These are phyloP conservation scores for Mormyrus lacerda DNA, from an alignment of 2,113 vertebrate genomes.

Conservation along the genomic window DNA sequence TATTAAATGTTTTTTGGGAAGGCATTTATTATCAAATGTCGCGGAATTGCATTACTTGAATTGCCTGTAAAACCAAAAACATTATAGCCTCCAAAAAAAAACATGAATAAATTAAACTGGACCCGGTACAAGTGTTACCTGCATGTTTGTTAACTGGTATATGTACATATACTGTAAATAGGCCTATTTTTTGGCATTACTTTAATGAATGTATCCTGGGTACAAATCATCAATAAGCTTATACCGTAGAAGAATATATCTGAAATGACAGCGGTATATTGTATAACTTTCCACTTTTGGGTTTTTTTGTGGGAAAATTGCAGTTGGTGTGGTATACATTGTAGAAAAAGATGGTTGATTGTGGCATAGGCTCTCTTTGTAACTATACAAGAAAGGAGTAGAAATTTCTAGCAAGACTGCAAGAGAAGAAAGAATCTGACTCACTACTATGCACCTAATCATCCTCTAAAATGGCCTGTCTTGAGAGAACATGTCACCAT, in stretches of 20 bases:
- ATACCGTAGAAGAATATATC: neutral
- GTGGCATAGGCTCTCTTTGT: neutral
- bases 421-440: neutral
- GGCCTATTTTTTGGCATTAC: neutral
- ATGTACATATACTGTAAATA: neutral
- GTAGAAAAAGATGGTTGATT: neutral
- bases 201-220: neutral
- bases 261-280: neutral
- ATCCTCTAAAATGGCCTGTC: neutral
- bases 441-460: neutral
- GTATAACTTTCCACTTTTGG: neutral
- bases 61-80: neutral
- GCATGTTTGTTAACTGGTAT: neutral
- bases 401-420: neutral
- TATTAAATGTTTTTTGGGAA: neutral
- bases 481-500: neutral
- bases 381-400: neutral
- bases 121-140: neutral
- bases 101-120: neutral
- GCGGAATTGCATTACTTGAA: neutral
- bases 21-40: neutral
- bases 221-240: neutral
- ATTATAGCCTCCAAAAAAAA: neutral
- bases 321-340: neutral
- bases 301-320: neutral